Percentiles rank a stretch among this genome's conserved stretches.
phyloP scores from a whole-genome alignment of 2,113 vertebrate species.

The Pheucticus melanocephalus region DNA sequence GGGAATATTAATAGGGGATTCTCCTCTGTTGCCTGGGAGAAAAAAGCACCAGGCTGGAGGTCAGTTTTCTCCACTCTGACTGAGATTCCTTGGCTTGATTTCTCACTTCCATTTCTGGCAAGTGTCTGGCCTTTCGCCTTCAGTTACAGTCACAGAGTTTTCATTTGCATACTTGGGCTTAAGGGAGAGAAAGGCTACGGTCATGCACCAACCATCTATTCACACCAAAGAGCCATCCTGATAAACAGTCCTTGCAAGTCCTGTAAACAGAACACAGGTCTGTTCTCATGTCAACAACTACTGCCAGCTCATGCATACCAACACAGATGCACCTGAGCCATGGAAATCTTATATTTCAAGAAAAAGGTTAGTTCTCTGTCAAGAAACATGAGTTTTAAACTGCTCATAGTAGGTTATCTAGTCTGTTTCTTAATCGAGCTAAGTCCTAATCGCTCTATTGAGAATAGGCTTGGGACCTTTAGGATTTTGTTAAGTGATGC shows the following conservation, averaged over 20 bases:
- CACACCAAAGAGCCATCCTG: background rate
- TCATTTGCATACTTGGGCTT: background rate
- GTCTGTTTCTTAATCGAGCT: background rate
- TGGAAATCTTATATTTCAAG: background rate
- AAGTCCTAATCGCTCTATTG: background rate
- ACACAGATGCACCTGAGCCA: accelerated
- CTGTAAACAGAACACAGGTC: background rate
- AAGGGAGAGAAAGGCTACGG: background rate
- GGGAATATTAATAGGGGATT: background rate
- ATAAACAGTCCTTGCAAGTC: background rate
- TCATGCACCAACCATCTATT: background rate
- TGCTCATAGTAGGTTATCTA: background rate
- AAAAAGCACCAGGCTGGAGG: background rate
- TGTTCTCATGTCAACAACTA: background rate
- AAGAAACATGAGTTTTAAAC: background rate
- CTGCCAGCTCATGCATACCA: background rate
- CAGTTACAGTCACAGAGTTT: background rate
- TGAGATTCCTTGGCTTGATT: background rate
- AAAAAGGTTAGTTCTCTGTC: background rate
- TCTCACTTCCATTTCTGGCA: background rate
- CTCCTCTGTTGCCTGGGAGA: background rate
- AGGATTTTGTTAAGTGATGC: background rate
- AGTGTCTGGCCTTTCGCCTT: background rate
- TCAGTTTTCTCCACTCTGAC: background rate
- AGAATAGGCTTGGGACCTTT: background rate